Evolutionary conservation across 2,113 vertebrate species (phyloP), one percentile per base, ranked within the genome.

Genomic region (Cinclus mexicanus): DNA sequence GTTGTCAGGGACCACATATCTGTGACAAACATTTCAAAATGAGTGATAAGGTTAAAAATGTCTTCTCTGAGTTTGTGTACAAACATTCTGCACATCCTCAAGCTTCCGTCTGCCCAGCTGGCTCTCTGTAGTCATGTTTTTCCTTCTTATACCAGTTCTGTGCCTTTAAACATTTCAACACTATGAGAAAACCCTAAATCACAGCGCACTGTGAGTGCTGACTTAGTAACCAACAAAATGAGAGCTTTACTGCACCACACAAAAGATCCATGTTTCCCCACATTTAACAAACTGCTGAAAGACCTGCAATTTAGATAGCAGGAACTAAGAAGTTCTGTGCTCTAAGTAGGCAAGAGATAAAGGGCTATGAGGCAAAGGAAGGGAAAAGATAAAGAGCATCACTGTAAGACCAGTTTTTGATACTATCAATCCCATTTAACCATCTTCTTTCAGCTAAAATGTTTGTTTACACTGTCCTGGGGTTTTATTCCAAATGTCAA

Each of bases 11-110:
- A 74, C 41, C 31, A 26, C n/a, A 3, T 33, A 75, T 24, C 56
- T 70, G 15, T 56, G 49, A 69, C 47, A 92, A 88, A 83, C 81
- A 60, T 80, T 91, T 94, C 75, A 90, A 91, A 95, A 93, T 75
- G 59, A 94, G 46, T 92, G 95, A 95, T 94, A 93, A 95, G 72
- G 79, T 95, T 95, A 88, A 87, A 89, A 94, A 52, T 3, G 7
- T 50, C 61, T 89, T 57, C 44, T 89, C 60, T 56, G 76, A 86
- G 59, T 82, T 83, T 77, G 33, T 59, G 55, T 70, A 67, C 78
- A 86, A 86, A 85, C 14, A 19, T 63, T 90, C 57, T 50, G 21
- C 37, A 55, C 37, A 3, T 76, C 90, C 69, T 57, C 52, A 82
- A 88, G 83, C 33, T 31, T 65, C 19, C 16, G 22, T 14, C 26